phyloP scores from a whole-genome alignment of 2,888 invertebrate genomes.

The Platycnemis pennipes region DNA sequence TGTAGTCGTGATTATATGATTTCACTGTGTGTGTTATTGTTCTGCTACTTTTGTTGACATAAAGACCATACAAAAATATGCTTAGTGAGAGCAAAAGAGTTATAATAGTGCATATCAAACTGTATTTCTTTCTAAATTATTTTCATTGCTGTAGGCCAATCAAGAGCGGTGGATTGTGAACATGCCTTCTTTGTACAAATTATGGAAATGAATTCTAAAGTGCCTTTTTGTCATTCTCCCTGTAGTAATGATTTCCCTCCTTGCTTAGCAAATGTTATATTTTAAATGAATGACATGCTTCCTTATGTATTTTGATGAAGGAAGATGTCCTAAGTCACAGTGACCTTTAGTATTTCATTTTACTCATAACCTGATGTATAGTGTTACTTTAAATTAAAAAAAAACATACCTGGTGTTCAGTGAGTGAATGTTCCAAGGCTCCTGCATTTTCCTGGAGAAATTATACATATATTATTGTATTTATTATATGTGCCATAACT shows the following conservation, averaged over 20 bases:
- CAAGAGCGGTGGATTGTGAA: neutral
- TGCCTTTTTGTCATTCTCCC: neutral
- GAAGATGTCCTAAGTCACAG: too few species aligned
- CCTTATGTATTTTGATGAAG: too few species aligned
- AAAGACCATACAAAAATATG: constrained; percentile 24
- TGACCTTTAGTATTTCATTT: neutral
- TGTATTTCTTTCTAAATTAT: neutral
- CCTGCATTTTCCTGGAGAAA: neutral
- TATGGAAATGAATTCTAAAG: neutral
- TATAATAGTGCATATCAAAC: neutral
- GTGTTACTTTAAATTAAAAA: neutral
- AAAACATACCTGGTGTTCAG: neutral
- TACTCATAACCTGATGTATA: neutral
- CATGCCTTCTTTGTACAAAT: neutral
- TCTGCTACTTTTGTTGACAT: neutral
- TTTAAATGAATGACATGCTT: neutral
- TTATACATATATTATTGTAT: neutral
- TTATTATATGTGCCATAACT: constrained; percentile 53
- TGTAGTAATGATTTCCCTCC: neutral
- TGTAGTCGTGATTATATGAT: neutral
- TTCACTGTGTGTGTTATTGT: neutral
- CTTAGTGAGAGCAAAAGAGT: neutral
- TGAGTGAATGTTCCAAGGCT: neutral
- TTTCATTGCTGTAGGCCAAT: neutral
- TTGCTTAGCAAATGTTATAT: neutral